phyloP scores from a whole-genome alignment of 2,113 vertebrate genomes.

The Stegastes partitus region DNA sequence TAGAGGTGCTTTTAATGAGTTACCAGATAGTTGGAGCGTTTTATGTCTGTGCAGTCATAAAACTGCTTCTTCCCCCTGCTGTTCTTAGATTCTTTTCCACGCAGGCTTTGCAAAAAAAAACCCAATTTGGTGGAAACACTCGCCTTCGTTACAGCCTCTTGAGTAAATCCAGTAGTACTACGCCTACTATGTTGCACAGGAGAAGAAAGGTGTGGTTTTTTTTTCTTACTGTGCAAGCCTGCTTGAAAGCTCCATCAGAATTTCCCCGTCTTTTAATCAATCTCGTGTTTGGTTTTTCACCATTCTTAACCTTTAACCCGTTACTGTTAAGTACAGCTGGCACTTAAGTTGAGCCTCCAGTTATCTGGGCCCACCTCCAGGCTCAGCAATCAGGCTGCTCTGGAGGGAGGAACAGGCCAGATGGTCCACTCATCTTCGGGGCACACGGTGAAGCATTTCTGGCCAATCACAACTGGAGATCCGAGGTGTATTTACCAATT shows the following conservation, averaged over 20 bases:
- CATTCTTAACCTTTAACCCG: conserved; percentile 59
- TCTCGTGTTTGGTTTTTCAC: conserved; percentile 23
- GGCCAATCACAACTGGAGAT: conserved; percentile 74
- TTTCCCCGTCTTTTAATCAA: conserved; percentile 26
- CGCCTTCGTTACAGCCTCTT: conserved; percentile 1
- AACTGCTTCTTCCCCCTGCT: conserved; percentile 18
- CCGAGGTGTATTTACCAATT: conserved; percentile 68
- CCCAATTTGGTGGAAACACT: conserved; percentile 14
- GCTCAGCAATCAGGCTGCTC: conserved; percentile 66
- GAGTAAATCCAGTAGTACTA: background rate
- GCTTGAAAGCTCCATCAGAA: background rate
- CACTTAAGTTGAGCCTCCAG: conserved; percentile 53
- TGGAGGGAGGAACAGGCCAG: conserved; percentile 69
- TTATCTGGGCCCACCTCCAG: conserved; percentile 65
- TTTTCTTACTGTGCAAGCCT: background rate
- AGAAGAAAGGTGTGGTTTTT: conserved; percentile 32
- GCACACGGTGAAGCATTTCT: conserved; percentile 50
- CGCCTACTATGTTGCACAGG: background rate
- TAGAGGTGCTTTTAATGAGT: conserved; percentile 24
- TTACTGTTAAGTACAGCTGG: conserved; percentile 67
- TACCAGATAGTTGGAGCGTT: background rate
- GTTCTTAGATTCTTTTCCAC: conserved; percentile 49
- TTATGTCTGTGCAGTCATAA: conserved; percentile 32
- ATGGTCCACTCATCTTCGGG: conserved; percentile 75
- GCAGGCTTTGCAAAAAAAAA: conserved; percentile 14